Percentiles rank a stretch among this genome's conserved stretches.
Conservation (phyloP, 2,888 invertebrate species). For the Carabus problematicus region DNA sequence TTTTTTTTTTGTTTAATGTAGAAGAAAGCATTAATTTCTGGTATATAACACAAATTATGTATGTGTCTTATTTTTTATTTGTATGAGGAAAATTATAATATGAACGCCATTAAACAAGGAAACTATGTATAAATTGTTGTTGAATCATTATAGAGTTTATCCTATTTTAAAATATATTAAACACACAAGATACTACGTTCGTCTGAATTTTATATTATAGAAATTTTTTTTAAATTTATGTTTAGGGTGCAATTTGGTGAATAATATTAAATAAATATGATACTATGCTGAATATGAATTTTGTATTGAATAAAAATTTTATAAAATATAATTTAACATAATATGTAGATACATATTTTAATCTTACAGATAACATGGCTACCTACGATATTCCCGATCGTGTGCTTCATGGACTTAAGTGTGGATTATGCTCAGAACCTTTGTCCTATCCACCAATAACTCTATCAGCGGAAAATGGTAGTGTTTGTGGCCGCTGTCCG, state of each 20-base stretch:
- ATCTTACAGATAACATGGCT: slow-evolving; percentile 17
- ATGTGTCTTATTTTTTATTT: neutral
- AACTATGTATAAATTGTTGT: no score
- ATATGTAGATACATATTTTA: no score
- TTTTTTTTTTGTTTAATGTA: neutral
- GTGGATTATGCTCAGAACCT: slow-evolving; percentile 50
- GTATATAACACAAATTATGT: neutral
- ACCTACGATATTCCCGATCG: slow-evolving; percentile 40
- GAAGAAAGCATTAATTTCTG: neutral
- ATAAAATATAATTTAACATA: no score
- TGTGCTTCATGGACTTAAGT: slow-evolving; percentile 48
- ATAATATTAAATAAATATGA: slow-evolving; percentile 1
- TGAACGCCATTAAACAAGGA: no score
- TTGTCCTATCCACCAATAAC: slow-evolving; percentile 47
- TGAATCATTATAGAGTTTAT: no score
- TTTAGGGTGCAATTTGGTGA: no score
- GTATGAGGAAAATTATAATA: no score
- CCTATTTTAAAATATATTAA: no score
- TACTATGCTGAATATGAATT: neutral
- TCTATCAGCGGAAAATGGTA: slow-evolving; percentile 39
- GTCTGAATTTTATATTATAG: no score
- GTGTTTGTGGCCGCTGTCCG: slow-evolving; percentile 52
- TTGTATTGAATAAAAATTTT: no score
- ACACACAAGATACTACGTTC: no score
- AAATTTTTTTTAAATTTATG: no score